Conservation (phyloP, 2,888 invertebrate genomes). For the Esperia sulphurella region DNA sequence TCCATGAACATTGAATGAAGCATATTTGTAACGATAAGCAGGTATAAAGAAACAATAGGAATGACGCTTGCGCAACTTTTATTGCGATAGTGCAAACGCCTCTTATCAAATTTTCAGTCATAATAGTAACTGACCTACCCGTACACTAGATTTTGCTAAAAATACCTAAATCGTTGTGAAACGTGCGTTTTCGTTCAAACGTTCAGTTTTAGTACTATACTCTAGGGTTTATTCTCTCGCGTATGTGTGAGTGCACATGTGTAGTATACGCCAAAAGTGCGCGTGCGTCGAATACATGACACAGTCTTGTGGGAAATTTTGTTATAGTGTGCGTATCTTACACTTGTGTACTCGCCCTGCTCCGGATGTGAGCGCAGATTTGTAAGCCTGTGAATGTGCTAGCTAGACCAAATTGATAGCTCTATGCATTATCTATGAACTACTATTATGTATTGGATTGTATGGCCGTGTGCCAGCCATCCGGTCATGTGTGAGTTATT, state of each 20-base stretch:
- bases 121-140: conserved; percentile 73
- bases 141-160: conserved; percentile 63
- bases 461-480: conserved; percentile 35
- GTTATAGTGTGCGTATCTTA: conserved; percentile 43
- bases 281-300: conserved; percentile 34
- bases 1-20: conserved; percentile 8
- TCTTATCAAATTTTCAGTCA: conserved; percentile 57
- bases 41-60: conserved; percentile 4
- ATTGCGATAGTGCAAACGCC: conserved; percentile 23
- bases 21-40: conserved; percentile 3
- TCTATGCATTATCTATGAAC: conserved; percentile 51
- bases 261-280: conserved; percentile 17
- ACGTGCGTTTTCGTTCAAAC: conserved; percentile 64
- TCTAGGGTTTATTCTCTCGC: conserved; percentile 28
- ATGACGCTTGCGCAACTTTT: conserved; percentile 3
- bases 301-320: conserved; percentile 48
- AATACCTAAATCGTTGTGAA: conserved; percentile 49
- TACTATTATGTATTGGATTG: conserved; percentile 40
- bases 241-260: conserved; percentile 25
- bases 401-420: conserved; percentile 70
- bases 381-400: conserved; percentile 64
- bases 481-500: conserved; percentile 38
- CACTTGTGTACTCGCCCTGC: conserved; percentile 53
- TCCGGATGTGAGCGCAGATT: conserved; percentile 75
- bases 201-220: conserved; percentile 45